Evolutionary conservation across 2,888 invertebrate species (phyloP), one percentile per base, ranked within the genome.

Genomic region (Leptinotarsa rubiginosa): DNA sequence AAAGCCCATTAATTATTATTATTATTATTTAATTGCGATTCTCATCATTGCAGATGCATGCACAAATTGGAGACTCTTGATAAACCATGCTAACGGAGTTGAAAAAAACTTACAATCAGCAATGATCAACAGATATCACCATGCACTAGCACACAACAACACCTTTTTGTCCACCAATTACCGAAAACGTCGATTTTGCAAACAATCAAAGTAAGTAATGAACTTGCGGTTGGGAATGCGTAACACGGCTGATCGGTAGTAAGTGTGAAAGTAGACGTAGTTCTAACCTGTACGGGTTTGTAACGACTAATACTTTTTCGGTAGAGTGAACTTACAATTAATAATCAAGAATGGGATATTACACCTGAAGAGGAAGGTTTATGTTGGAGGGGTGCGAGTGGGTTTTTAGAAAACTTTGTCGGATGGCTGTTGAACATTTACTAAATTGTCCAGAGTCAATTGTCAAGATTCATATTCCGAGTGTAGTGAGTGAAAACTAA

Each of bases 71-170:
- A 41, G 41, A 41, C 41, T 31, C 31, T 31, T 7, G 31, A 31
- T 31, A 7, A 31, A 31, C 31, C 7, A 31, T 31, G 1, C 7
- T 41, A 41, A 10, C 41, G 12, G 41, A 41, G 41, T 41, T 41
- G 41, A 50, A 50, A 62, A 62, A 62, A 62, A 62, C 62, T 62
- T n/a, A 62, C 62, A 62, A 10, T 62, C 62, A 62, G 62, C 31
- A 41, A n/a, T n/a, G 10, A 62, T 3, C 10, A 41, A 41, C 41
- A 41, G 10, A 41, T 10, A 62, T 62, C 16, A 41, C 31, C 10
- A 16, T 0, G 41, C 62, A 41, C 3, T 31, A 62, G 16, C 59
- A 16, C 59, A 25, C 4, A 62, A 31, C 62, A 62, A 31, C 62
- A 31, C 16, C n/a, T 41, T 62, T 62, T 62, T 62, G 41, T 41